Evolutionary conservation across 2,113 vertebrate genomes (phyloP), one percentile per base, ranked within the genome.

Genomic region (Cynocephalus volans): DNA sequence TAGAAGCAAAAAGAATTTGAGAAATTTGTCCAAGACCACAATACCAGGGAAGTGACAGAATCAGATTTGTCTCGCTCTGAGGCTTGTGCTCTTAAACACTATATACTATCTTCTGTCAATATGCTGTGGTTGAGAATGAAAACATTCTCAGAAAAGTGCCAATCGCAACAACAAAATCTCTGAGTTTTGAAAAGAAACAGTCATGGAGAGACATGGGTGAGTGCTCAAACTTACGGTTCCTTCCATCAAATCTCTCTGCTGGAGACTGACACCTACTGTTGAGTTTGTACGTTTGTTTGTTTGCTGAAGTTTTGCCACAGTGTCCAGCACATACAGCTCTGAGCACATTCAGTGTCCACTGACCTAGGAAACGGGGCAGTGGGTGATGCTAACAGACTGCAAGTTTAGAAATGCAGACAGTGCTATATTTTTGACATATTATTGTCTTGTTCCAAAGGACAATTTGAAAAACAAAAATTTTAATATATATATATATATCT

Each of bases 381-480:
- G 10, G 67, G 21, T 24, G 24, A 50, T 4, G 7, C 24, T 50
- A 28, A 50, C 24, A 81, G n/a, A 56, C 48, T 67, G 26, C 14
- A 48, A 41, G 50, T 21, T 50, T 76, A 82, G 54, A 41, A 77
- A 56, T 4, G 3, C 19, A 84, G 58, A 45, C 69, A 48, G 64
- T 12, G 5, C 65, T 28, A 9, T 12, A 31, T 3, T 19, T 73
- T 56, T 10, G 26, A 69, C 15, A 33, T 3, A 54, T 8, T 50
- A 18, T 8, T 50, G 19, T 70, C 52, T 36, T 93, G 2, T 69
- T 79, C 58, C 58, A 79, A 56, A 24, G 12, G n/a, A 28, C 80
- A 80, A 93, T 8, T 62, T 76, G 19, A 92, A 65, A 93, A 92
- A 64, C 4, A 88, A 83, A 83, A 41, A 14, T 31, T n/a, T 60